Conservation (phyloP, 1,140 invertebrate genomes). For the Drosophila pseudoananassae region DNA sequence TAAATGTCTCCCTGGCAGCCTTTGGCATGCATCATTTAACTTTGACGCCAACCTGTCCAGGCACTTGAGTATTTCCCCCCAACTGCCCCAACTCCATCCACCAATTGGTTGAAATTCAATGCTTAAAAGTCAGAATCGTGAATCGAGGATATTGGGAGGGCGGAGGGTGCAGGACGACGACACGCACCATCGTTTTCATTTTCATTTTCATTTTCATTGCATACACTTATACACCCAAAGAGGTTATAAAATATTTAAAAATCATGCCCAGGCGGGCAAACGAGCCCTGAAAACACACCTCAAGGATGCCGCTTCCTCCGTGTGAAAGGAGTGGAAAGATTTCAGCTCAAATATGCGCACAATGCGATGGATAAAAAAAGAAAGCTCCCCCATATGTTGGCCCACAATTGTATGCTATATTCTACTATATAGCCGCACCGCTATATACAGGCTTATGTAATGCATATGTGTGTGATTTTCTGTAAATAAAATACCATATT, state of each 20-base stretch:
- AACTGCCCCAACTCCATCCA: constrained; percentile 33
- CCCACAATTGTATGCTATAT: constrained; percentile 14
- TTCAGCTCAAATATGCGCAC: constrained; percentile 62
- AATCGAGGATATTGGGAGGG: not conserved
- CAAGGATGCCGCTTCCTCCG: constrained; percentile 10
- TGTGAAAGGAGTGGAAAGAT: constrained; percentile 40
- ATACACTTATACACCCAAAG: constrained; percentile 17
- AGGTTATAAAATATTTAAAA: constrained; percentile 81
- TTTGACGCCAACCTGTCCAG: constrained; percentile 62
- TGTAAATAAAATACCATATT: constrained; percentile 40
- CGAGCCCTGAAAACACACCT: constrained; percentile 55
- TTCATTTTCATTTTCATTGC: constrained; percentile 54
- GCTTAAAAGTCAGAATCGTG: constrained; percentile 3
- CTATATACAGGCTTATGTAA: constrained; percentile 10
- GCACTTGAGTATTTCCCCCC: constrained; percentile 24
- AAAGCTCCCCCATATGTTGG: constrained; percentile 20
- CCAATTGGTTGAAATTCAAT: constrained; percentile 42
- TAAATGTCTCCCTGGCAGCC: constrained; percentile 53
- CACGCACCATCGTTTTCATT: constrained; percentile 44
- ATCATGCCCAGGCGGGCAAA: constrained; percentile 55
- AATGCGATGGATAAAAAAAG: constrained; percentile 15
- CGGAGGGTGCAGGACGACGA: not conserved
- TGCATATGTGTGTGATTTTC: constrained; percentile 12
- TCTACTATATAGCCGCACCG: not conserved
- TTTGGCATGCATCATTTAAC: constrained; percentile 72